phyloP scores from a whole-genome alignment of 2,888 invertebrate species.

The Holacanthella duospinosa region DNA sequence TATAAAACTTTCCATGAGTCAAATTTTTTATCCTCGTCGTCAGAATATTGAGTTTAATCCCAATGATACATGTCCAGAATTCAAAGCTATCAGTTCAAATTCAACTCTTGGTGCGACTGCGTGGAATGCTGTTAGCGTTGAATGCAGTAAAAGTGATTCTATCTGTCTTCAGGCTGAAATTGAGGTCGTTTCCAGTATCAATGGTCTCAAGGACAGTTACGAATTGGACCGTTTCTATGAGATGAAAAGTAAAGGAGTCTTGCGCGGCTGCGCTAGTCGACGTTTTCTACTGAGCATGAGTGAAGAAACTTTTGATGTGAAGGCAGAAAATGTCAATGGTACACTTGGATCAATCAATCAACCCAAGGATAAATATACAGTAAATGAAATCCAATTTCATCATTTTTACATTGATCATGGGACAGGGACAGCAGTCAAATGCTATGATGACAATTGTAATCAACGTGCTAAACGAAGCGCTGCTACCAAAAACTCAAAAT shows the following conservation, averaged over 20 bases:
- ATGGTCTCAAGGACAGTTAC: slow-evolving; percentile 23
- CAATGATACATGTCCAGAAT: neutral
- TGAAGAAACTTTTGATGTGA: slow-evolving; percentile 25
- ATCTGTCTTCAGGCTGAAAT: slow-evolving; percentile 33
- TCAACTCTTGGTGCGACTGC: neutral
- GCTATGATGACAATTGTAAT: slow-evolving; percentile 32
- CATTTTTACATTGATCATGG: slow-evolving; percentile 34
- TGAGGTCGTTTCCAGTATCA: slow-evolving; percentile 26
- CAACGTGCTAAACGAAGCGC: too few relatives aligned
- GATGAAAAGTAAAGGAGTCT: slow-evolving; percentile 25
- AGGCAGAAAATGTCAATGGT: slow-evolving; percentile 14
- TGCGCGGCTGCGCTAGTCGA: slow-evolving; percentile 34
- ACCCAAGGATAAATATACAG: slow-evolving; percentile 20
- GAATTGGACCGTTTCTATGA: slow-evolving; percentile 16
- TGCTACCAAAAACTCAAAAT: too few relatives aligned
- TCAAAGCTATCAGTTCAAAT: too few relatives aligned
- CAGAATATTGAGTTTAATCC: slow-evolving; percentile 3
- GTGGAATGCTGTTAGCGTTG: slow-evolving; percentile 14
- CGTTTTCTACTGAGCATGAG: slow-evolving; percentile 21
- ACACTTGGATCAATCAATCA: neutral
- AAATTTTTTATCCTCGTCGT: neutral
- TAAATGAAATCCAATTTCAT: slow-evolving; percentile 28
- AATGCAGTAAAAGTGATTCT: slow-evolving; percentile 29
- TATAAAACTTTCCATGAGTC: neutral
- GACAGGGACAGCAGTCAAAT: slow-evolving; percentile 27